A percentile compares a stretch with the other conserved stretches of the same genome.
Evolutionary conservation across 2,113 vertebrate species (phyloP).

Genomic region (Scomber colias): DNA sequence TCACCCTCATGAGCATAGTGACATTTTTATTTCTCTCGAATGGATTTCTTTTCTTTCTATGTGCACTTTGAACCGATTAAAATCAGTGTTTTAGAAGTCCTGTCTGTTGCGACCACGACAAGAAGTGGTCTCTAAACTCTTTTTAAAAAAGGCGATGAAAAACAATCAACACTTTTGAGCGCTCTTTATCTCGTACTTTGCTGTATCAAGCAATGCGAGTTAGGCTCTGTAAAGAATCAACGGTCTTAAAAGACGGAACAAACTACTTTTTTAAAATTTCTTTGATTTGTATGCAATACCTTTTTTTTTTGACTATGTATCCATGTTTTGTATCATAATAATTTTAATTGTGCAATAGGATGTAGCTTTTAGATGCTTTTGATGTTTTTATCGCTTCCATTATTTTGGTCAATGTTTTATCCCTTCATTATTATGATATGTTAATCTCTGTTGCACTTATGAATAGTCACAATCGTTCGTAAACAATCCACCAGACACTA

Average conservation of each 20-base stretch:
- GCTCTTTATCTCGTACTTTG: constrained; percentile 73
- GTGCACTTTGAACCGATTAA: constrained; percentile 81
- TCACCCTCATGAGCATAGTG: constrained; percentile 38
- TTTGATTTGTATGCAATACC: constrained; percentile 91
- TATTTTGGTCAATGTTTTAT: constrained; percentile 57
- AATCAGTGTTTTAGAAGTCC: constrained; percentile 87
- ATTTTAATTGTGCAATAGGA: constrained; percentile 98
- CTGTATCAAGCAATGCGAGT: constrained; percentile 60
- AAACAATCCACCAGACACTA: constrained; percentile 58
- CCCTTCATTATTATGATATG: constrained; percentile 62
- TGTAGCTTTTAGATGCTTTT: constrained; percentile 90
- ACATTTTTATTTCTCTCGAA: constrained; percentile 61
- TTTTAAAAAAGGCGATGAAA: constrained; percentile 83
- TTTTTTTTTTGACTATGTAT: constrained; percentile 75
- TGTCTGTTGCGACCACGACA: constrained; percentile 87
- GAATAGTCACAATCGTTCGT: constrained; percentile 75
- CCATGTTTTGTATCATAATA: constrained; percentile 87
- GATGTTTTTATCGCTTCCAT: constrained; percentile 81
- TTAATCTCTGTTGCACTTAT: constrained; percentile 82
- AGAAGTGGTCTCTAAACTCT: constrained; percentile 90
- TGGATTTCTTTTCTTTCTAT: constrained; percentile 43
- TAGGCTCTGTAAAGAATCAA: constrained; percentile 87
- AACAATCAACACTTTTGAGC: constrained; percentile 89
- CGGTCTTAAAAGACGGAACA: constrained; percentile 91
- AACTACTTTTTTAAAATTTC: constrained; percentile 86